These are phyloP conservation scores for Cettia cetti DNA, from an alignment of 2,113 vertebrate species.

Conservation along the genomic window DNA sequence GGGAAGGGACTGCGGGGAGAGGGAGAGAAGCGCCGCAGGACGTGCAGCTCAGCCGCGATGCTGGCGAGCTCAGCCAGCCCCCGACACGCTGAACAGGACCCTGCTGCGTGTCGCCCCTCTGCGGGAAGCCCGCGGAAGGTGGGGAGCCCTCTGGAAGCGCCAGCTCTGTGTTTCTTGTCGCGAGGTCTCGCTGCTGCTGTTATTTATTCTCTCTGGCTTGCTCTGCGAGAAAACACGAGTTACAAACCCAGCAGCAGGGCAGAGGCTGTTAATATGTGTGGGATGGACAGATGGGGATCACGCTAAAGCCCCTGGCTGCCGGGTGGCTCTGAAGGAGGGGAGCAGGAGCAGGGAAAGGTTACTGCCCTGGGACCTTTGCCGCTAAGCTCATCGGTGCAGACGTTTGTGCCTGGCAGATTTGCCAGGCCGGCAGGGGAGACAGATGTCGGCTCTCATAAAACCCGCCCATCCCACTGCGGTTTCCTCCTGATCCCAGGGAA, in stretches of 20 bases:
- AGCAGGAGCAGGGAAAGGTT: neutral
- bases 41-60: neutral
- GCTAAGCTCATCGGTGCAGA: neutral
- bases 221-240: slow-evolving; percentile 1
- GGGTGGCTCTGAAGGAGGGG: neutral
- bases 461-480: neutral
- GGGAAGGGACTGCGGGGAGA: neutral
- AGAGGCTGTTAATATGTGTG: neutral
- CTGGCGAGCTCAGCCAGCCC: neutral
- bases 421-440: neutral
- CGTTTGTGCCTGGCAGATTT: neutral
- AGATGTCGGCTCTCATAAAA: neutral
- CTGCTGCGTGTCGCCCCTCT: neutral
- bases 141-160: neutral
- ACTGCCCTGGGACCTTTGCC: neutral
- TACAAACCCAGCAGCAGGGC: neutral
- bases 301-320: slow-evolving; percentile 4
- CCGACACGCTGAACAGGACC: fast-evolving
- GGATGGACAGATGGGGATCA: slow-evolving; percentile 39
- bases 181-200: neutral
- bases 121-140: neutral
- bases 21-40: neutral
- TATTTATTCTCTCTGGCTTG: slow-evolving; percentile 35
- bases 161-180: neutral
- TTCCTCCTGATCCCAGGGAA: neutral